Evolutionary conservation across 2,113 vertebrate species (phyloP).

Genomic region (Tachycineta bicolor): DNA sequence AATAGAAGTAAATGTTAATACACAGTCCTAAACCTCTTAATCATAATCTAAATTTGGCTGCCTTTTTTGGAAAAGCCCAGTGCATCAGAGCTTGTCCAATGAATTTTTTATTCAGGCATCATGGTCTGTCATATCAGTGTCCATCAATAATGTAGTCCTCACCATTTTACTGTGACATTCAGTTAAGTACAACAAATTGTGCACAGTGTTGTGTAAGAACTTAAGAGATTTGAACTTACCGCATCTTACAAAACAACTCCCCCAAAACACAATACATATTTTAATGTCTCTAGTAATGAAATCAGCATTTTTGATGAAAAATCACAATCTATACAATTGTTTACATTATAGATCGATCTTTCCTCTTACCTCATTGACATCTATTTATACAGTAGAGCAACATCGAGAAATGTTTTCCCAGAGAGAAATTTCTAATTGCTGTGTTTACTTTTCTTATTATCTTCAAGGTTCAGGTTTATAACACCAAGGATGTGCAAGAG

Average conservation of each 20-base stretch:
- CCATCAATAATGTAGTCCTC: not conserved
- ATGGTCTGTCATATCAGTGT: not conserved
- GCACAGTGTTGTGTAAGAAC: not conserved
- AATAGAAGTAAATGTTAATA: not conserved
- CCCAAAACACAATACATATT: accelerated
- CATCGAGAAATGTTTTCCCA: not conserved
- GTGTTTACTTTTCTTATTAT: not conserved
- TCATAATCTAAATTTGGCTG: not conserved
- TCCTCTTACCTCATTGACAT: not conserved
- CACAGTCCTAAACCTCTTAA: not conserved
- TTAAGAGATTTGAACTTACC: not conserved
- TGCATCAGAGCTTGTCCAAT: not conserved
- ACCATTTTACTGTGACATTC: not conserved
- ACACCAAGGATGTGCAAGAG: not conserved
- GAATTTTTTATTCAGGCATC: not conserved
- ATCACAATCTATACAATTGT: not conserved
- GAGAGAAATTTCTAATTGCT: not conserved
- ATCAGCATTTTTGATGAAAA: not conserved
- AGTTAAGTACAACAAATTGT: not conserved
- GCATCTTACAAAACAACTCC: not conserved
- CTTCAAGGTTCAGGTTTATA: not conserved
- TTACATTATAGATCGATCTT: not conserved
- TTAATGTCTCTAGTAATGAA: not conserved
- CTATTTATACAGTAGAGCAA: not conserved
- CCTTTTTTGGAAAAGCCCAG: not conserved